A percentile compares a stretch with the other conserved stretches of the same genome.
phyloP scores from a whole-genome alignment of 2,888 invertebrate genomes.

The Hydrotaea cyrtoneurina region DNA sequence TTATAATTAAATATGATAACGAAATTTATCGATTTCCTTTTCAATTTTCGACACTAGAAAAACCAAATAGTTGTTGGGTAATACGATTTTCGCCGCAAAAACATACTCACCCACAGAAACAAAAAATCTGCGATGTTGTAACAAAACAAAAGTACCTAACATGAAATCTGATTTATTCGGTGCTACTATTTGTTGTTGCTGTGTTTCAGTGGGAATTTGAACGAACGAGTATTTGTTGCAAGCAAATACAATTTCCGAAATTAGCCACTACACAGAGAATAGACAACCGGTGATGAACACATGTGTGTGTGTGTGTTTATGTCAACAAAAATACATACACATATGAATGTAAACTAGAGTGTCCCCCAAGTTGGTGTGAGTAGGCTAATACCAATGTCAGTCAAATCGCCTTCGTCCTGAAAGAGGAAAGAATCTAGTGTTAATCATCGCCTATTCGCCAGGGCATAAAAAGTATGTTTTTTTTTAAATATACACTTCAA shows the following conservation, averaged over 20 bases:
- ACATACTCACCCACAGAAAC: background rate
- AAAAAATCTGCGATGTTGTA: constrained; percentile 28
- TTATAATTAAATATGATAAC: constrained; percentile 65
- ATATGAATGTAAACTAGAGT: no score
- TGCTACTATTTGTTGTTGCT: background rate
- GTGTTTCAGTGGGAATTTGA: background rate
- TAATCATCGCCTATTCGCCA: no score
- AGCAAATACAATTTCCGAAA: constrained; percentile 67
- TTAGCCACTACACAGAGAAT: constrained; percentile 56
- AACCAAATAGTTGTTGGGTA: constrained; percentile 47
- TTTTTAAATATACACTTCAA: no score
- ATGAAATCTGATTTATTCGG: constrained; percentile 65
- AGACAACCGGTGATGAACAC: constrained; percentile 11
- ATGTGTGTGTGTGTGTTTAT: no score
- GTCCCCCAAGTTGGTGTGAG: no score
- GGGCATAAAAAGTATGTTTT: no score
- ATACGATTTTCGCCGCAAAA: constrained; percentile 8
- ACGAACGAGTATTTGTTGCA: constrained; percentile 53
- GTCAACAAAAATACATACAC: no score
- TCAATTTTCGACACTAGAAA: constrained; percentile 51
- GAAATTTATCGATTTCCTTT: constrained; percentile 64
- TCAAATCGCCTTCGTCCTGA: no score
- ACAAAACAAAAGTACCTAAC: constrained; percentile 35
- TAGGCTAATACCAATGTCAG: no score
- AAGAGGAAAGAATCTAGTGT: no score